phyloP scores from a whole-genome alignment of 2,113 vertebrate species.

The Lycocorax pyrrhopterus region DNA sequence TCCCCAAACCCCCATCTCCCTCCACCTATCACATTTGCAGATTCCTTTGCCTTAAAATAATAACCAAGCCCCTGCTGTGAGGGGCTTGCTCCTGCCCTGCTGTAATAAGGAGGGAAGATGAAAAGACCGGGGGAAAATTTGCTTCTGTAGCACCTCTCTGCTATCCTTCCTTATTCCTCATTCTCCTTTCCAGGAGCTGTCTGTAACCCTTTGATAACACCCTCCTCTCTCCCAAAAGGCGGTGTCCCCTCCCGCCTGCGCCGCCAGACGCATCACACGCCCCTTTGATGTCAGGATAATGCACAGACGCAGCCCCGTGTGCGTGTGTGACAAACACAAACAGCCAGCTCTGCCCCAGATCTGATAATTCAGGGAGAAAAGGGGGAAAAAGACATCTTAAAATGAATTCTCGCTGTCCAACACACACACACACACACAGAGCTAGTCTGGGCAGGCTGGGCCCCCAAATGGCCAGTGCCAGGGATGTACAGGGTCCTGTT shows the following conservation, averaged over 20 bases:
- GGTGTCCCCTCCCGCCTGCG: not conserved
- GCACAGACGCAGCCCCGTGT: not conserved
- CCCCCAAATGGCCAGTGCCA: not conserved
- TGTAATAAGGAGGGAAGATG: not conserved
- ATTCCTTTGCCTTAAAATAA: not conserved
- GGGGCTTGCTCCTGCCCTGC: not conserved
- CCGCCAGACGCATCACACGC: not conserved
- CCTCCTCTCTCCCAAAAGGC: not conserved
- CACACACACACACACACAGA: not conserved
- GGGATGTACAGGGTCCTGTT: not conserved
- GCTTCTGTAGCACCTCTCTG: not conserved
- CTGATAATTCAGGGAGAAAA: not conserved
- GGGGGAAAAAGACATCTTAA: not conserved
- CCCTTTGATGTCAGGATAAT: slow-evolving; percentile 4
- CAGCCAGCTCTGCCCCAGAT: not conserved
- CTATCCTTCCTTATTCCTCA: not conserved
- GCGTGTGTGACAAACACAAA: not conserved
- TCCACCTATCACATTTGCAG: not conserved
- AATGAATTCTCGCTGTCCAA: not conserved
- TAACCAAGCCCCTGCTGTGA: fast-evolving
- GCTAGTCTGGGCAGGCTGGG: not conserved
- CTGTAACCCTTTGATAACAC: not conserved
- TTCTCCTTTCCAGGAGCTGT: not conserved
- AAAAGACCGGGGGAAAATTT: not conserved
- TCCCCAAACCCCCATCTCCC: not conserved